Conservation (phyloP, 2,113 vertebrate genomes). For the Tautogolabrus adspersus region DNA sequence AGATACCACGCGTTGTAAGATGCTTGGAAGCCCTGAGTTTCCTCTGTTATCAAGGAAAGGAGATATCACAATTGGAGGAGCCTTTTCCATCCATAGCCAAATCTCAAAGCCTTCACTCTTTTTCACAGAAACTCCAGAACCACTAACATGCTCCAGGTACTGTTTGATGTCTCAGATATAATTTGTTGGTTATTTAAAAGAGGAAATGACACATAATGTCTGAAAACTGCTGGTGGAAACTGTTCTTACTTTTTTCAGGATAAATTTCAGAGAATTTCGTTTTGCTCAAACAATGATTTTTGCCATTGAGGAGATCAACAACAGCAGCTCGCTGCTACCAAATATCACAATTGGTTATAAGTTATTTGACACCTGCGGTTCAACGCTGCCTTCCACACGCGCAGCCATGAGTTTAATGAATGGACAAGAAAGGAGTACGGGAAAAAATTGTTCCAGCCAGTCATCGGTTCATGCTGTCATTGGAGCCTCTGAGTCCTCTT, state of each 20-base stretch:
- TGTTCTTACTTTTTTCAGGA: constrained; percentile 49
- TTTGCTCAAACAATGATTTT: constrained; percentile 85
- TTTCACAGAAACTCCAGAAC: constrained; percentile 66
- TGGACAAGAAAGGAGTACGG: constrained; percentile 52
- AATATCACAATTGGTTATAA: constrained; percentile 81
- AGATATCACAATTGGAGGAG: constrained; percentile 79
- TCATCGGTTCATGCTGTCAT: constrained; percentile 80
- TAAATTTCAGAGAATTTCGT: constrained; percentile 81
- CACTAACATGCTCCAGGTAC: constrained; percentile 79
- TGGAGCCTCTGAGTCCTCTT: constrained; percentile 83
- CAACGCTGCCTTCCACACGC: constrained; percentile 74
- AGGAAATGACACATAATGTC: neutral
- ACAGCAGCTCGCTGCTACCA: constrained; percentile 76
- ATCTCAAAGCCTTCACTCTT: constrained; percentile 55
- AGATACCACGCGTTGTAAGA: constrained; percentile 57
- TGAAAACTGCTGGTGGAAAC: neutral
- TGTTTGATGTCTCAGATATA: neutral
- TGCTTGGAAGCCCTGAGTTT: constrained; percentile 72
- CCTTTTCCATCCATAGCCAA: constrained; percentile 78
- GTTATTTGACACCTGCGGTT: constrained; percentile 83
- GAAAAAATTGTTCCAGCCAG: constrained; percentile 60
- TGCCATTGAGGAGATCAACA: constrained; percentile 85
- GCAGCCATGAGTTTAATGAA: constrained; percentile 80
- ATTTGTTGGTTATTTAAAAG: neutral
- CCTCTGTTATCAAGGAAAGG: constrained; percentile 76